phyloP scores from a whole-genome alignment of 2,888 invertebrate species.

The Crematogaster levior region DNA sequence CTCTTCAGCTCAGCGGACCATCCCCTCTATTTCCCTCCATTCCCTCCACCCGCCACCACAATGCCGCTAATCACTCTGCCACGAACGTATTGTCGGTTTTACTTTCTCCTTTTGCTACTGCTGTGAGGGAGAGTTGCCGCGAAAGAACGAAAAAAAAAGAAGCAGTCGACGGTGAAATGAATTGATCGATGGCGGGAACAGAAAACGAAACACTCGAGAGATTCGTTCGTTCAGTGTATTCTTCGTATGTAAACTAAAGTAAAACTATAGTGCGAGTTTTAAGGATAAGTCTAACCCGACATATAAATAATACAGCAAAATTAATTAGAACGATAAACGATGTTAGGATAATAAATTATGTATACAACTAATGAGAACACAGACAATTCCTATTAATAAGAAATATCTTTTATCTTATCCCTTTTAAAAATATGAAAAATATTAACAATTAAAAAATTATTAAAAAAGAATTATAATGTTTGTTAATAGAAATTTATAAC shows the following conservation, averaged over 20 bases:
- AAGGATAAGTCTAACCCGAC: not conserved
- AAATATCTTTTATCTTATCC: not conserved
- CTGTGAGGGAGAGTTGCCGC: conserved; percentile 35
- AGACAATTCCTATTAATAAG: not conserved
- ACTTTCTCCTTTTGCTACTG: conserved; percentile 37
- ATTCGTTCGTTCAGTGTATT: conserved; percentile 24
- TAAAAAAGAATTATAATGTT: not conserved
- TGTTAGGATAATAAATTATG: not conserved
- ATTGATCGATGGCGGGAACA: conserved; percentile 47
- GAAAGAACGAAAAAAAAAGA: conserved; percentile 36
- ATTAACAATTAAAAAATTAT: not conserved
- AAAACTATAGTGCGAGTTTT: not conserved
- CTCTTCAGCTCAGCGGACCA: conserved; percentile 52
- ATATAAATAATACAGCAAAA: not conserved
- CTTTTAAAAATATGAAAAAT: not conserved
- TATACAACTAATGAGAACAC: not conserved
- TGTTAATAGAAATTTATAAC: not conserved
- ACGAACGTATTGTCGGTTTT: conserved; percentile 62
- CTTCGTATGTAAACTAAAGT: conserved; percentile 35
- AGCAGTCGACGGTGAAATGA: conserved; percentile 27
- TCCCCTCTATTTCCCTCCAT: conserved; percentile 30
- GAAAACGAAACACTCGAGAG: conserved; percentile 48
- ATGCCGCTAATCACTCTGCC: conserved; percentile 66
- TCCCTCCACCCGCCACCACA: conserved; percentile 38
- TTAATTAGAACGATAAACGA: not conserved